Conservation (phyloP, 2,797 vertebrate species). For the Octomys mimax region DNA sequence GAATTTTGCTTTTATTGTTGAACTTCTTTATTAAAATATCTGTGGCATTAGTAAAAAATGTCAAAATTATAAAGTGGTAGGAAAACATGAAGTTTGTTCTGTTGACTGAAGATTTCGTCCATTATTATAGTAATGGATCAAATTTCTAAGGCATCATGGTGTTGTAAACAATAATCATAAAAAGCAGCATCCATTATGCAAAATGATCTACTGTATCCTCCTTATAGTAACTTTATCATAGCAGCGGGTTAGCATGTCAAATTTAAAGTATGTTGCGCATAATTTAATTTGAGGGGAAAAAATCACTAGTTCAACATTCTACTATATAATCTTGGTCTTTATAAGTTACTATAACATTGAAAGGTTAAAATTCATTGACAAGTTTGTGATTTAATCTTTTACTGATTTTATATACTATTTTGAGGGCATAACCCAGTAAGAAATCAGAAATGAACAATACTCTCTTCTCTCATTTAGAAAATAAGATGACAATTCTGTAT, state of each 20-base stretch:
- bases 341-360: conserved; percentile 67
- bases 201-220: conserved; percentile 50
- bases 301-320: conserved; percentile 60
- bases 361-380: conserved; percentile 69
- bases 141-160: conserved; percentile 73
- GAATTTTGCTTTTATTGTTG: not conserved
- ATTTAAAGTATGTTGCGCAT: conserved; percentile 70
- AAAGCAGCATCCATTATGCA: conserved; percentile 64
- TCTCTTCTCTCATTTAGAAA: conserved; percentile 54
- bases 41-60: conserved; percentile 55
- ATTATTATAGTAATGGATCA: conserved; percentile 79
- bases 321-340: conserved; percentile 58
- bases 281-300: conserved; percentile 74
- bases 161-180: conserved; percentile 73
- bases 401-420: conserved; percentile 53
- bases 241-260: not conserved
- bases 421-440: not conserved
- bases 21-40: conserved; percentile 60
- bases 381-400: conserved; percentile 52
- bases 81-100: conserved; percentile 40
- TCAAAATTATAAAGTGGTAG: conserved; percentile 60
- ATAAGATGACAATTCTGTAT: conserved; percentile 62
- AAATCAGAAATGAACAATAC: conserved; percentile 63
- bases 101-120: conserved; percentile 35
- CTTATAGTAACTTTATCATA: conserved; percentile 75